Conservation (phyloP, 2,888 invertebrate genomes). For the Andrena bicolor region DNA sequence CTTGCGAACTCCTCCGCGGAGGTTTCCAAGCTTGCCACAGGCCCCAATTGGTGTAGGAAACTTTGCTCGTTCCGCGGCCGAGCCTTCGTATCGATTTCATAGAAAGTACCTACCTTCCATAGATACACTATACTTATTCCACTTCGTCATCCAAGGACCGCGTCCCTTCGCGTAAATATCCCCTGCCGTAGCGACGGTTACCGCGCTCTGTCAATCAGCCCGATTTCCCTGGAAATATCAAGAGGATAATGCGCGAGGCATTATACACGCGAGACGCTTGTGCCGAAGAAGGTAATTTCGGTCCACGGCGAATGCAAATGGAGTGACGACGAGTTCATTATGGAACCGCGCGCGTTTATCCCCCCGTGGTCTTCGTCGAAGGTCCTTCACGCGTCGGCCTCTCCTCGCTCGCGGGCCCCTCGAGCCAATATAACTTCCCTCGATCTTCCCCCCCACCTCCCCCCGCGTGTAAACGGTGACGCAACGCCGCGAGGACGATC, state of each 20-base stretch:
- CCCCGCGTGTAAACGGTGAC: constrained; percentile 21
- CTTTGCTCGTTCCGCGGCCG: too few species aligned
- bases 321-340: constrained; percentile 52
- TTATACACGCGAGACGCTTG: neutral
- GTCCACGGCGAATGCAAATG: constrained; percentile 44
- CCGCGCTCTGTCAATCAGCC: neutral
- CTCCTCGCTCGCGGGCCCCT: neutral
- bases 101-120: too few species aligned
- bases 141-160: too few species aligned
- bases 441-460: constrained; percentile 10
- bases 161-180: neutral
- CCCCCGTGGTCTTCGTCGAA: neutral
- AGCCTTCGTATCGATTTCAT: too few species aligned
- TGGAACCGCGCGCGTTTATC: constrained; percentile 15
- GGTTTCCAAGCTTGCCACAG: too few species aligned
- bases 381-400: constrained; percentile 16
- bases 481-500: constrained; percentile 29
- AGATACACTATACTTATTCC: too few species aligned
- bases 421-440: constrained; percentile 27
- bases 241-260: neutral
- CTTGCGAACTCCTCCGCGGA: too few species aligned
- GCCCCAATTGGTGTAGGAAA: too few species aligned
- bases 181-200: neutral
- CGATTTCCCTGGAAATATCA: neutral
- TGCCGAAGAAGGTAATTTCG: constrained; percentile 39